Conservation (phyloP, 2,888 invertebrate species). For the Nomada fabriciana region DNA sequence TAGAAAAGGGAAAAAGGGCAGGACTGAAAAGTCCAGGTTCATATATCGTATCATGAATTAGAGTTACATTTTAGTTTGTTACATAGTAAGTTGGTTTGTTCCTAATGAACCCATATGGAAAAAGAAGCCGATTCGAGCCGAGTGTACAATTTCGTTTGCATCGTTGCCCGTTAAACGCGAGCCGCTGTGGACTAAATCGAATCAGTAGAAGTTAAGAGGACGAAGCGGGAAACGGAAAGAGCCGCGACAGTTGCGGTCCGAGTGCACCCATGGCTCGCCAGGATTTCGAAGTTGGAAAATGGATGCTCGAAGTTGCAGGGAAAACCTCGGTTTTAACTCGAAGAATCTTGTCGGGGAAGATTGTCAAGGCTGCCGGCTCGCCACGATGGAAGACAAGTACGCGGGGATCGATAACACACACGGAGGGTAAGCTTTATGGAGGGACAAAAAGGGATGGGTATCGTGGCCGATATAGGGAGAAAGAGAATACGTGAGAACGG, state of each 20-base stretch:
- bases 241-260: slow-evolving; percentile 7
- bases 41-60: too few species aligned
- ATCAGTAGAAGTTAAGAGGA: not conserved
- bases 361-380: slow-evolving; percentile 27
- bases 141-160: not conserved
- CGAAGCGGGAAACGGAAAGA: slow-evolving; percentile 7
- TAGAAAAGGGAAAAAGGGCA: too few species aligned
- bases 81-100: too few species aligned
- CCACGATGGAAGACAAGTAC: slow-evolving; percentile 15
- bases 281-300: slow-evolving; percentile 22
- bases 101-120: not conserved
- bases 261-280: slow-evolving; percentile 2
- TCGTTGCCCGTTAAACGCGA: not conserved
- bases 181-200: slow-evolving; percentile 18
- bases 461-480: not conserved
- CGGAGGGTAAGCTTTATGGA: slow-evolving; percentile 17
- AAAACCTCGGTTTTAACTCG: slow-evolving; percentile 18
- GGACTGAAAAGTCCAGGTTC: too few species aligned
- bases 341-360: slow-evolving; percentile 22
- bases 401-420: slow-evolving; percentile 42
- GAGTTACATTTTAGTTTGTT: not conserved
- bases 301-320: slow-evolving; percentile 32
- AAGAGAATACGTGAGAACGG: slow-evolving; percentile 1
- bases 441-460: slow-evolving; percentile 14
- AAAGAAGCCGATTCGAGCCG: not conserved